Evolutionary conservation across 2,888 invertebrate species (phyloP).

Genomic region (Sarcophaga caerulescens): DNA sequence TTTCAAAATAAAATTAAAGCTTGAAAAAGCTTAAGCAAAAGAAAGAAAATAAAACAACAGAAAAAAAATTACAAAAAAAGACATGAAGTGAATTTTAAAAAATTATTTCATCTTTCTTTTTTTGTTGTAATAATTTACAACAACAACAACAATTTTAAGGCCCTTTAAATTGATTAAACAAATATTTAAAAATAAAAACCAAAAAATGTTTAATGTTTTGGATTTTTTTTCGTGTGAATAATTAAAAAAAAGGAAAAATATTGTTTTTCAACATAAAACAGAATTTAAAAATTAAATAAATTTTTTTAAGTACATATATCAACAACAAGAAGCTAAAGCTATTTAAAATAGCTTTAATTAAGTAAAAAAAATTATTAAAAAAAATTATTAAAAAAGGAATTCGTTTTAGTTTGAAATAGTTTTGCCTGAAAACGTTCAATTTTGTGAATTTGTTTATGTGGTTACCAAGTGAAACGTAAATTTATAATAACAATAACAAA

Average conservation of each 20-base stretch:
- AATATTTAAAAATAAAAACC: neutral
- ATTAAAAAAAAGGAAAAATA: too few species aligned
- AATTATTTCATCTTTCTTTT: neutral
- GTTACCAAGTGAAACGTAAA: slow-evolving; percentile 57
- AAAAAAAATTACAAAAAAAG: slow-evolving; percentile 44
- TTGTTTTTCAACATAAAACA: too few species aligned
- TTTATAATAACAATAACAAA: slow-evolving; percentile 14
- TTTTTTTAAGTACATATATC: too few species aligned
- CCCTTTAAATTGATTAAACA: neutral
- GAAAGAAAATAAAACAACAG: neutral
- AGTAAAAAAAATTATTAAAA: too few species aligned
- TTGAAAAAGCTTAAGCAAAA: neutral
- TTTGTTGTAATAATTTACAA: slow-evolving; percentile 10
- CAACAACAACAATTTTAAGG: neutral
- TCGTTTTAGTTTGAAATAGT: too few species aligned
- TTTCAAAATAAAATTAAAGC: slow-evolving; percentile 13
- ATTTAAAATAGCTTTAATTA: too few species aligned
- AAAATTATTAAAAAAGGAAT: neutral
- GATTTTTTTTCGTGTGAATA: too few species aligned
- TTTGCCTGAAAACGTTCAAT: neutral
- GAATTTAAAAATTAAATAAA: too few species aligned
- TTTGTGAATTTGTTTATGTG: slow-evolving; percentile 21
- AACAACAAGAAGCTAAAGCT: too few species aligned
- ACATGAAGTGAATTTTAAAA: slow-evolving; percentile 62
- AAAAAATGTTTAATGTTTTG: neutral